Base-by-base conservation (phyloP, 1,140 invertebrate species). In the Samia ricini region DNA sequence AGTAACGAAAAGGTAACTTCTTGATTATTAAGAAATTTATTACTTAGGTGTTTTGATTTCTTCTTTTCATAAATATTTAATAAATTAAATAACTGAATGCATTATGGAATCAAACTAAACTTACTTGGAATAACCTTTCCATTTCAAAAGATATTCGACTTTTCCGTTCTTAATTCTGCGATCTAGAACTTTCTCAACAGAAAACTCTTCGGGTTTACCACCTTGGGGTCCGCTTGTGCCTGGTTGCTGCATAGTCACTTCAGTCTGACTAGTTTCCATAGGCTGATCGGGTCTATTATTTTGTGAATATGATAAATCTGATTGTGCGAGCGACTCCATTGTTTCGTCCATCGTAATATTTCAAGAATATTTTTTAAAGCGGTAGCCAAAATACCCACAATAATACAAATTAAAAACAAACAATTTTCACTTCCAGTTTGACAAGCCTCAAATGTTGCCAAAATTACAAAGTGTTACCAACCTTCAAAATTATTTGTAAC, bases 181-280 rank as follows among this genome's bases (percentile, higher is more conserved):
- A 75, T 98, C 97, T 49, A 98, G 91, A 42, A 98, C 96, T 88
- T 97, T 97, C 78, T 98, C 97, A 2, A 98, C 97, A 50, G 95
- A 96, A 84, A 95, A 98, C 88, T 98, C 92, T 78, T 95, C 94
- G 52, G 83, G 81, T 60, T 85, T 82, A 8, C 78, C 84, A 51
- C 82, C 83, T 61, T 85, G 67, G 10, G 83, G 81, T 8, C 78
- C 81, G 8, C 63, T 60, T 24, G 63, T 66, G 24, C 74, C 73
- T 15, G 83, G 22, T 5, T 71, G 60, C 15, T 63, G 63, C 18
- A 66, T 56, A 4, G 66, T 56, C 1, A 51, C 52, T 61, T 56
- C 42, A 18, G 54, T 18, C 59, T 68, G 57, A 60, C 69, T 60
- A 56, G 72, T 68, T n/a, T 81, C 79, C 64, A 81, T 76, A 0